These are phyloP conservation scores for Drosophila infuscata DNA, from an alignment of 2,888 invertebrate genomes.

Conservation along the genomic window DNA sequence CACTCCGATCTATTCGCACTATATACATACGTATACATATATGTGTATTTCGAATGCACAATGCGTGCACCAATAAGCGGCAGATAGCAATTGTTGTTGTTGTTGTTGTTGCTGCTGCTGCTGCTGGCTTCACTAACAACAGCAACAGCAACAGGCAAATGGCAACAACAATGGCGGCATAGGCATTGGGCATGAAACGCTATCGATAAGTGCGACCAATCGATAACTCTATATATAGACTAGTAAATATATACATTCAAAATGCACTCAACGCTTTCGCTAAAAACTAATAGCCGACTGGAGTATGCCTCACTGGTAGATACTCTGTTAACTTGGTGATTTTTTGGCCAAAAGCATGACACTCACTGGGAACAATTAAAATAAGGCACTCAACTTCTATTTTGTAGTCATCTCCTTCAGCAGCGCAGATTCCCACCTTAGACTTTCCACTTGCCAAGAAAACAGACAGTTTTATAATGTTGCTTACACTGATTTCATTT, in stretches of 20 bases:
- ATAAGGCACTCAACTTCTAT: neutral
- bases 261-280: neutral
- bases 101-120: neutral
- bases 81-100: conserved; percentile 1
- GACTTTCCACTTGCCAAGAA: neutral
- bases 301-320: neutral
- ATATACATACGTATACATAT: neutral
- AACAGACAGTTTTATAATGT: neutral
- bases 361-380: neutral
- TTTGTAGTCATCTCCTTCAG: neutral
- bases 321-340: neutral
- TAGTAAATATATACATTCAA: neutral
- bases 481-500: neutral
- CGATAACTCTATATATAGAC: conserved; percentile 13
- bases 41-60: neutral
- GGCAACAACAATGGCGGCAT: neutral
- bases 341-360: neutral
- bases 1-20: conserved; percentile 1
- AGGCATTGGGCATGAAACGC: neutral
- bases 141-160: neutral
- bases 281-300: neutral
- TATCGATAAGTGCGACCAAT: conserved; percentile 27
- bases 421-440: no score
- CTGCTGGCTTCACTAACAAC: neutral
- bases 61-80: conserved; percentile 6